These are phyloP conservation scores for Oenanthe oenanthe DNA, from an alignment of 2,113 vertebrate species.

Conservation along the genomic window DNA sequence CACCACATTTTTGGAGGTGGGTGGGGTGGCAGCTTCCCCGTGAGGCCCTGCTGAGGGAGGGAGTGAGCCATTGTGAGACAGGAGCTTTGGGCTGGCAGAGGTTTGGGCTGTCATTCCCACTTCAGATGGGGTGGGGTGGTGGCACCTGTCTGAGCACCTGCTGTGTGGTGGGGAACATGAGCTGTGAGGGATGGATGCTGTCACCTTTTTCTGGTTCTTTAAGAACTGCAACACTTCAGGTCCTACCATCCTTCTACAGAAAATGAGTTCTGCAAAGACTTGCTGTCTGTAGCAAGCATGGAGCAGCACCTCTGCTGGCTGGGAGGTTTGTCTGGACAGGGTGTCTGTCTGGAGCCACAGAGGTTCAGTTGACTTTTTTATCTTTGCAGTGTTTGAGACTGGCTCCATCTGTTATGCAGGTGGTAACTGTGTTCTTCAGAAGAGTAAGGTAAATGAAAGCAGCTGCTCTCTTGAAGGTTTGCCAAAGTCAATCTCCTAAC, in stretches of 20 bases:
- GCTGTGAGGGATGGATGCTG: neutral
- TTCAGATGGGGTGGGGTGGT: neutral
- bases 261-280: neutral
- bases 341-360: neutral
- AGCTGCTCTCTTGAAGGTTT: neutral
- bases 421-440: neutral
- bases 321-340: neutral
- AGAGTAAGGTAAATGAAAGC: neutral
- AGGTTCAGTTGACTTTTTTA: neutral
- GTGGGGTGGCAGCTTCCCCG: accelerated
- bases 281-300: neutral
- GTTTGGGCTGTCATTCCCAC: neutral
- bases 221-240: accelerated
- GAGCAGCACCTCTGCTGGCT: neutral
- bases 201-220: neutral
- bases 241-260: neutral
- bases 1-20: neutral
- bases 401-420: neutral
- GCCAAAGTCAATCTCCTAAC: neutral
- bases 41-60: neutral
- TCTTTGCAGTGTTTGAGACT: neutral
- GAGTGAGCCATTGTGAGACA: accelerated
- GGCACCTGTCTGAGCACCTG: neutral
- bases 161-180: neutral
- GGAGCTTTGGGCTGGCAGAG: neutral